Conservation (phyloP, 2,888 invertebrate species). For the Nasonovia ribisnigri region DNA sequence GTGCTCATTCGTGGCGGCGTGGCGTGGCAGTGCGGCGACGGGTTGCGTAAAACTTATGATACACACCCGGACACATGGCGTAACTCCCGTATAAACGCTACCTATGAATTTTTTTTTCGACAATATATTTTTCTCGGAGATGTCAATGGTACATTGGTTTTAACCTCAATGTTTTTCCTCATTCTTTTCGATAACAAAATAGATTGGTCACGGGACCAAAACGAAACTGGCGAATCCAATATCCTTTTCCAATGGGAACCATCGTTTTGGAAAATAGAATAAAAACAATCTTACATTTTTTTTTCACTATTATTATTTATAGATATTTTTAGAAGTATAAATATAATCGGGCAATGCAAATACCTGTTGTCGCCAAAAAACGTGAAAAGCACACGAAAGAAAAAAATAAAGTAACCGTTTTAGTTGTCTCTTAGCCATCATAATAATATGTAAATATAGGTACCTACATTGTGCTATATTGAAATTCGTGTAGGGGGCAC, state of each 20-base stretch:
- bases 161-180: conserved; percentile 57
- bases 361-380: conserved; percentile 4
- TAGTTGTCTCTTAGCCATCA: not conserved
- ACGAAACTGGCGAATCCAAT: conserved; percentile 61
- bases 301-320: not conserved
- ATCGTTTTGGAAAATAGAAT: conserved; percentile 4
- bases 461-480: not conserved
- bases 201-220: conserved; percentile 65
- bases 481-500: not conserved
- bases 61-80: conserved; percentile 49
- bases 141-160: conserved; percentile 58
- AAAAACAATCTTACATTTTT: not conserved
- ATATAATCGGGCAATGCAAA: not conserved
- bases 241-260: conserved; percentile 50
- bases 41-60: conserved; percentile 52
- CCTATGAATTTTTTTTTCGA: not conserved
- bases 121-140: conserved; percentile 33
- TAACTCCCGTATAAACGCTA: conserved; percentile 41
- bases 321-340: conserved; percentile 15
- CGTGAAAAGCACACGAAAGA: not conserved
- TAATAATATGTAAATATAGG: not conserved
- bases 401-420: not conserved
- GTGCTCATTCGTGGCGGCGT: conserved; percentile 45
- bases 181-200: conserved; percentile 38
- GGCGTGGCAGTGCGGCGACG: not conserved